Percentiles rank a stretch among this genome's conserved stretches.
Conservation (phyloP, 2,888 invertebrate species). For the Trachelus iudaicus region DNA sequence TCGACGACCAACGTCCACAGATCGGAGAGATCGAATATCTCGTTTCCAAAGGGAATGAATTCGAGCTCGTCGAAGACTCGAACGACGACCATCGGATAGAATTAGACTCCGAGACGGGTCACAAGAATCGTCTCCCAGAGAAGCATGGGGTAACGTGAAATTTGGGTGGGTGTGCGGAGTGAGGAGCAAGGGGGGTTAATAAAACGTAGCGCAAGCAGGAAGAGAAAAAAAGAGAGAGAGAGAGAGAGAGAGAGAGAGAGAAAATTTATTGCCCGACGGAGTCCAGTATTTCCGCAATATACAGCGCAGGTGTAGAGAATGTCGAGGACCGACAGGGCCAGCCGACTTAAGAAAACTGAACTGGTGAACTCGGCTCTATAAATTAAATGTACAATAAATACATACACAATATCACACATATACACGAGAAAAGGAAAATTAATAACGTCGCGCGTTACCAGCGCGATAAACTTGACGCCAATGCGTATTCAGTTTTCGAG, state of each 20-base stretch:
- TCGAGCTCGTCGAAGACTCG: not conserved
- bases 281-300: constrained; percentile 64
- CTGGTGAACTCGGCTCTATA: not conserved
- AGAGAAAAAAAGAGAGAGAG: constrained; percentile 19
- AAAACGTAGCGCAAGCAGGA: constrained; percentile 20
- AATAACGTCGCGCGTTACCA: not conserved
- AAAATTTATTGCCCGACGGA: constrained; percentile 57
- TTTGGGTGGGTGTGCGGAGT: not conserved
- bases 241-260: constrained; percentile 33
- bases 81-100: constrained; percentile 10
- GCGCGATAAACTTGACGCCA: not conserved
- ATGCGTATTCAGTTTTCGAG: not conserved
- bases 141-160: not conserved
- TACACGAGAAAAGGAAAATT: too few species aligned
- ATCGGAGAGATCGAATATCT: not conserved
- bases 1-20: not conserved
- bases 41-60: not conserved
- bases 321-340: constrained; percentile 34
- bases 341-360: not conserved
- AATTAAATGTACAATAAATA: not conserved
- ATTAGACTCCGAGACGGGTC: constrained; percentile 34
- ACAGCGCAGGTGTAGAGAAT: constrained; percentile 64
- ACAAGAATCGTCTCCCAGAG: not conserved
- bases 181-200: not conserved
- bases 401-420: not conserved